Percentiles rank a stretch among this genome's conserved stretches.
Evolutionary conservation across 2,888 invertebrate genomes (phyloP).

Genomic region (Aleiodes leptofemur): DNA sequence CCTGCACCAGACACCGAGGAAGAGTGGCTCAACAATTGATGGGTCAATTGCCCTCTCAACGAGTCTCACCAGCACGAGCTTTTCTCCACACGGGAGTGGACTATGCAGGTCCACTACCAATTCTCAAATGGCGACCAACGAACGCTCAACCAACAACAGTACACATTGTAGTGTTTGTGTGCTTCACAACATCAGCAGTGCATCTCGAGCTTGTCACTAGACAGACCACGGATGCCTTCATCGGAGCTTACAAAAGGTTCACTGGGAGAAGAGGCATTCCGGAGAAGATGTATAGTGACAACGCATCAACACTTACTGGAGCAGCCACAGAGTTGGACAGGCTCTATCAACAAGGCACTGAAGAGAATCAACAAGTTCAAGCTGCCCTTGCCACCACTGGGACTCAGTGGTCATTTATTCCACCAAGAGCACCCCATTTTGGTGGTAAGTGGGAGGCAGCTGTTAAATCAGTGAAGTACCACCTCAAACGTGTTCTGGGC

Average conservation of each 20-base stretch:
- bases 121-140: no score
- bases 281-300: slow-evolving; percentile 21
- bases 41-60: slow-evolving; percentile 35
- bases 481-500: neutral
- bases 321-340: no score
- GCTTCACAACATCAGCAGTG: neutral
- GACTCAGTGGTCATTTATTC: neutral
- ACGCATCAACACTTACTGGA: no score
- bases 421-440: neutral
- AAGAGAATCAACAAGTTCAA: neutral
- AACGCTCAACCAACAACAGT: no score
- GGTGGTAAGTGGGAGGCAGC: slow-evolving; percentile 27
- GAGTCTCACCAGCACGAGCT: slow-evolving; percentile 14
- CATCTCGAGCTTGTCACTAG: no score
- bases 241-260: neutral
- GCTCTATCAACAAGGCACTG: no score
- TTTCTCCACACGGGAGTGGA: no score
- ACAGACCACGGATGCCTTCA: no score
- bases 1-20: slow-evolving; percentile 31
- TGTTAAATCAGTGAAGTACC: neutral
- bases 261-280: neutral
- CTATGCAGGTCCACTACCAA: no score
- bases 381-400: slow-evolving; percentile 12
- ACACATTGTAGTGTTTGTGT: no score
- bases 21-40: slow-evolving; percentile 41